These are phyloP conservation scores for Brachyopa scutellaris DNA, from an alignment of 2,888 invertebrate species.

Conservation along the genomic window DNA sequence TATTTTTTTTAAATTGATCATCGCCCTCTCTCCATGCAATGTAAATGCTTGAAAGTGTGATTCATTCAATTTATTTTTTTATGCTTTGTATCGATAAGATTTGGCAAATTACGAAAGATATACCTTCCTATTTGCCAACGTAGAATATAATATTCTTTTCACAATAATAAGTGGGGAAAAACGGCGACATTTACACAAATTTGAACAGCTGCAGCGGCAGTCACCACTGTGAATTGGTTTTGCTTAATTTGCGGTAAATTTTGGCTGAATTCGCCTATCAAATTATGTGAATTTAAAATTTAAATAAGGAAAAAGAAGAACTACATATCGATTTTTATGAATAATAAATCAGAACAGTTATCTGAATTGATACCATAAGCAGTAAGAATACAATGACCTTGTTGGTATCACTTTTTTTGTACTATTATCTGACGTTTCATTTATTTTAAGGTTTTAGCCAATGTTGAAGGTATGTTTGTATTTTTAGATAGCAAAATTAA, in stretches of 20 bases:
- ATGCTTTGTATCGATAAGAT: not conserved
- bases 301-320: no score
- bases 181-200: not conserved
- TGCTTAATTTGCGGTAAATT: not conserved
- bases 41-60: conserved; percentile 12
- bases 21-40: not conserved
- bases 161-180: conserved; percentile 2
- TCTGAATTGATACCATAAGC: not conserved
- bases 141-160: no score
- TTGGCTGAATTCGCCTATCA: not conserved
- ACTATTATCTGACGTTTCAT: not conserved
- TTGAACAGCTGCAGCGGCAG: conserved; percentile 1
- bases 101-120: not conserved
- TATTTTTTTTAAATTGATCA: conserved; percentile 22
- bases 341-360: no score
- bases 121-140: not conserved
- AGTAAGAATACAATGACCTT: not conserved
- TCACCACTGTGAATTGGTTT: not conserved
- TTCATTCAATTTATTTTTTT: conserved; percentile 11
- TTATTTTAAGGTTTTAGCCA: not conserved
- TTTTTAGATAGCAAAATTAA: not conserved
- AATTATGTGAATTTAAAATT: no score
- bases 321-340: no score
- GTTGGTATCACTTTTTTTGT: not conserved
- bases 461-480: no score